Conservation (phyloP, 1,140 invertebrate species). For the Cotesia typhae region DNA sequence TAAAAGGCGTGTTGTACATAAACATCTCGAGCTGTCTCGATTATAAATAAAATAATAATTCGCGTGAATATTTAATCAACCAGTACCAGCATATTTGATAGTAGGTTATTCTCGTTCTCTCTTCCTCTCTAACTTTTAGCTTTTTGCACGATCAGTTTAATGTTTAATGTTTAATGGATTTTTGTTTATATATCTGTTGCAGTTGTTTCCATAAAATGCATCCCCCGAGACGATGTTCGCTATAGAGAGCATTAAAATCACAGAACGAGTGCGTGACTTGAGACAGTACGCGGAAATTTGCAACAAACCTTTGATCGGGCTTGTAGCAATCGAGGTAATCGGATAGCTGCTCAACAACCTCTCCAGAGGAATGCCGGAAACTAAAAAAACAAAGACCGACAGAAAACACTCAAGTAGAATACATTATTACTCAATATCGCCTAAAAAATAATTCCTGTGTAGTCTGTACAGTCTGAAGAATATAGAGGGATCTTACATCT, state of each 20-base stretch:
- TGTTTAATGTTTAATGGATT: too few relatives aligned
- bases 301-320: slow-evolving; percentile 8
- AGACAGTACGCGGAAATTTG: slow-evolving; percentile 19
- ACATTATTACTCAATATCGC: slow-evolving; percentile 38
- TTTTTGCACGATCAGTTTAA: too few relatives aligned
- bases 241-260: slow-evolving; percentile 24
- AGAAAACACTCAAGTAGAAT: slow-evolving; percentile 34
- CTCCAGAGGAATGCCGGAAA: slow-evolving; percentile 41
- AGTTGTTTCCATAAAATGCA: background rate
- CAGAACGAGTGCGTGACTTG: slow-evolving; percentile 12
- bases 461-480: background rate
- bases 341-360: slow-evolving; percentile 31
- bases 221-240: background rate
- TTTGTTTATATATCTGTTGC: too few relatives aligned
- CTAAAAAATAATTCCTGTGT: slow-evolving; percentile 22
- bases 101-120: too few relatives aligned
- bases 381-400: slow-evolving; percentile 17
- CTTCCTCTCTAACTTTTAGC: too few relatives aligned
- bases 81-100: too few relatives aligned
- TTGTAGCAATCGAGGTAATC: slow-evolving; percentile 26
- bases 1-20: too few relatives aligned
- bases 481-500: background rate
- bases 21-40: too few relatives aligned
- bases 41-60: too few relatives aligned
- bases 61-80: too few relatives aligned